Evolutionary conservation across 2,888 invertebrate species (phyloP), one percentile per base, ranked within the genome.

Genomic region (Emmelina monodactyla): DNA sequence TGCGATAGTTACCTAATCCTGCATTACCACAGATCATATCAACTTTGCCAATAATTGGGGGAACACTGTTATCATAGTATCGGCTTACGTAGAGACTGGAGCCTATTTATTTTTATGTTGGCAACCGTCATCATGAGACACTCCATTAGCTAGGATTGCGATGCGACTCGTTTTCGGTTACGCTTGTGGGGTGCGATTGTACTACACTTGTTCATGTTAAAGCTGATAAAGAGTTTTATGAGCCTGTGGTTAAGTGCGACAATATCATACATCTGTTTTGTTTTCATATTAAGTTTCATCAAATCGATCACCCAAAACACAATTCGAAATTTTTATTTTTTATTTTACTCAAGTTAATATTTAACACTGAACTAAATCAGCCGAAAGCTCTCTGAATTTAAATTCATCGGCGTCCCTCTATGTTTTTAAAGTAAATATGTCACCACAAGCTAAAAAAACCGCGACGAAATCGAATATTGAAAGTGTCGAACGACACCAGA

Each of bases 51-150:
- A 79, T 78, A 76, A 78, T 79, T 66, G 75, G 60, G 73, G 75
- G 73, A 68, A 69, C 68, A 71, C 71, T 78, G 79, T 79, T 79
- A 79, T 79, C 79, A 79, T 76, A 79, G 79, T 79, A 79, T 79
- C 79, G 71, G 76, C 79, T 79, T 79, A 79, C 79, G 71, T 71
- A 78, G 78, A 78, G 78, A 78, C 79, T 65, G 78, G 75, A 65
- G 75, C 72, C 79, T 79, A 79, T 79, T 79, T 79, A 78, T 79
- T 79, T 79, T 79, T 79, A 79, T 79, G 79, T 79, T 79, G 78
- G 75, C 75, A 76, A 75, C 76, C 76, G 75, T 76, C 79, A 78
- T 79, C 76, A 78, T 75, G 76, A 73, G 78, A 78, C 78, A 79
- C 79, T 79, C 79, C 79, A 79, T 79, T 79, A 79, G 76, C 71